These are phyloP conservation scores for Mechanitis mazaeus DNA, from an alignment of 2,888 invertebrate genomes.

Conservation along the genomic window DNA sequence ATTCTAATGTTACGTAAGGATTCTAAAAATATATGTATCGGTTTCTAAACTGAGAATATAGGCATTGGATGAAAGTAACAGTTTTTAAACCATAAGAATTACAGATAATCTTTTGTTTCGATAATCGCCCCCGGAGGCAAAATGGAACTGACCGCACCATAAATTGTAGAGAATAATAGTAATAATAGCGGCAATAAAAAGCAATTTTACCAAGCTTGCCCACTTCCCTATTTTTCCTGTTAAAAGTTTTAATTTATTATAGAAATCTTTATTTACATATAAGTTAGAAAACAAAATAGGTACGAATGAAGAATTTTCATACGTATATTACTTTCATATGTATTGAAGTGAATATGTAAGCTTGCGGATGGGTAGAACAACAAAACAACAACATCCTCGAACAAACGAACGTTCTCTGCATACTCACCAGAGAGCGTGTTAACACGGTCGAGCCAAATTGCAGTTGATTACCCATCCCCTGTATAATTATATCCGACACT, in stretches of 20 bases:
- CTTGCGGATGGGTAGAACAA: background rate
- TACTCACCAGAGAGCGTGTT: conserved; percentile 21
- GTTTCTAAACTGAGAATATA: background rate
- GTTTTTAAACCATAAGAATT: conserved; percentile 19
- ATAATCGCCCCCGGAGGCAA: conserved; percentile 32
- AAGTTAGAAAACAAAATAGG: background rate
- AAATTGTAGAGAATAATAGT: conserved; percentile 32
- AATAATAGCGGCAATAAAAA: conserved; percentile 36
- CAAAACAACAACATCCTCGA: background rate
- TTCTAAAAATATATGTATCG: background rate
- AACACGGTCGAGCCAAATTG: conserved; percentile 32
- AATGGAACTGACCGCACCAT: conserved; percentile 31
- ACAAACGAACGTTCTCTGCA: background rate
- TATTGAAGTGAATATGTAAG: background rate
- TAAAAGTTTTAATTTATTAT: conserved; percentile 3
- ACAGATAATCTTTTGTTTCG: conserved; percentile 29
- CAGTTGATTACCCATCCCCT: conserved; percentile 29
- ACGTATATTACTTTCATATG: background rate
- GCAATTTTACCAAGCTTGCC: conserved; percentile 31
- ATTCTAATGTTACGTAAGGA: too few species aligned
- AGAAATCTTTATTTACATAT: background rate
- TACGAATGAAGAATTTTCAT: background rate
- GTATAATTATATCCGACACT: conserved; percentile 22
- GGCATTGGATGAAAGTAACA: conserved; percentile 8
- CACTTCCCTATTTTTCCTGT: conserved; percentile 30